phyloP scores from a whole-genome alignment of 2,113 vertebrate species.

The Penelope pileata region DNA sequence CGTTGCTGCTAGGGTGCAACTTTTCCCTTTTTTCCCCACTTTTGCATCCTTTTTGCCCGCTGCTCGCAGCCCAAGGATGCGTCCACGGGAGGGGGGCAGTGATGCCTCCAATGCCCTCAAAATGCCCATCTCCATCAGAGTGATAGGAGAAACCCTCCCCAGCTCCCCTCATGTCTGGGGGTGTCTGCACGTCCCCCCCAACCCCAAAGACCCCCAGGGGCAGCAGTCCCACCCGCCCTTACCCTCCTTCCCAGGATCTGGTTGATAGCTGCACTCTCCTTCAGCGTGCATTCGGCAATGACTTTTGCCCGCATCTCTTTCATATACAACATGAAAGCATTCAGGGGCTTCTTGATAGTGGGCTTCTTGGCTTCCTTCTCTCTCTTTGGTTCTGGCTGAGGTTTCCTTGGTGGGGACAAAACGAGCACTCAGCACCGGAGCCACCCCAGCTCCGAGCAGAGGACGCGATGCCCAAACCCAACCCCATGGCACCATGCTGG shows the following conservation, averaged over 20 bases:
- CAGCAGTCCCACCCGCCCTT: slow-evolving; percentile 54
- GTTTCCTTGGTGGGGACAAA: slow-evolving; percentile 81
- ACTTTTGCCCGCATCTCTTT: slow-evolving; percentile 99
- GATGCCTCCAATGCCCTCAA: background rate
- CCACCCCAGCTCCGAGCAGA: background rate
- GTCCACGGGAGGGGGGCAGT: too few relatives aligned
- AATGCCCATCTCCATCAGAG: background rate
- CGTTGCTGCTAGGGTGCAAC: background rate
- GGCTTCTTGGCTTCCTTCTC: slow-evolving; percentile 98
- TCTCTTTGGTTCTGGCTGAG: slow-evolving; percentile 88
- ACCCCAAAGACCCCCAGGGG: background rate
- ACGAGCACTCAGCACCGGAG: background rate
- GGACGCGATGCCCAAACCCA: background rate
- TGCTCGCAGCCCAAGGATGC: background rate
- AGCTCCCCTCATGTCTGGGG: background rate
- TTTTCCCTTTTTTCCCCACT: background rate
- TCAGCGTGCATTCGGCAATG: slow-evolving; percentile 97
- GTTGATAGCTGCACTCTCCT: slow-evolving; percentile 98
- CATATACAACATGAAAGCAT: slow-evolving; percentile 99
- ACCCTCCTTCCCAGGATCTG: slow-evolving; percentile 98
- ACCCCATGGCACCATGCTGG: accelerated
- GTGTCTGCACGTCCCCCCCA: background rate
- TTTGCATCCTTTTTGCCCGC: background rate
- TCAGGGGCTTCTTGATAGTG: slow-evolving; percentile 98
- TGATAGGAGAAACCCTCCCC: background rate